These are phyloP conservation scores for Micropoecilia bifurca DNA, from an alignment of 2,797 vertebrate species.

Conservation along the genomic window DNA sequence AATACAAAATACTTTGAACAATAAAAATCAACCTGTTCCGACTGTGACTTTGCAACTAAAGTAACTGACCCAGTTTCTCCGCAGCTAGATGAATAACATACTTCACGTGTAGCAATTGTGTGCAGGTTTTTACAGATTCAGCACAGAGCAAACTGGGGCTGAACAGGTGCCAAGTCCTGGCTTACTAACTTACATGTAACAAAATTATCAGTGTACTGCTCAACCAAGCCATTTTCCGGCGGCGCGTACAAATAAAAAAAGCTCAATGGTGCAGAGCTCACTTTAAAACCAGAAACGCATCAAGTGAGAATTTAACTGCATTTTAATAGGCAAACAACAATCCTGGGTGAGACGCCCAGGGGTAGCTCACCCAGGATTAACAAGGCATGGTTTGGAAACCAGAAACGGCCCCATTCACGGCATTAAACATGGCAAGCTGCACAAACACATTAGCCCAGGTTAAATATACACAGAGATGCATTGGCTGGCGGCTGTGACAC, in stretches of 20 bases:
- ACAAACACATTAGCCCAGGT: background rate
- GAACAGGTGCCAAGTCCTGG: background rate
- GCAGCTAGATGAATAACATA: background rate
- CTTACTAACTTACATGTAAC: background rate
- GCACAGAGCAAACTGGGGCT: background rate
- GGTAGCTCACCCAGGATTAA: background rate
- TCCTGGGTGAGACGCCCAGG: background rate
- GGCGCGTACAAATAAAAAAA: background rate
- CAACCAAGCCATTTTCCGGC: background rate
- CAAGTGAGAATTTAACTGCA: background rate
- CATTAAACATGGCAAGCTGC: background rate
- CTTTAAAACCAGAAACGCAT: background rate
- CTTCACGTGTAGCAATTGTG: background rate
- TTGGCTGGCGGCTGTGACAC: background rate
- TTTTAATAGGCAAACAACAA: background rate
- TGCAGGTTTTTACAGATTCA: background rate
- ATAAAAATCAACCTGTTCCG: background rate
- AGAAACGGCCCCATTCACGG: background rate
- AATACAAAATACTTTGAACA: background rate
- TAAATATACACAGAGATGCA: background rate
- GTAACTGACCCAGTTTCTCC: conserved; percentile 1
- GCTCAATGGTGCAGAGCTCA: background rate
- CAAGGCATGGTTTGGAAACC: background rate
- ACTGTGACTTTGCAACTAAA: background rate
- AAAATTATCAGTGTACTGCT: background rate